A percentile compares a stretch with the other conserved stretches of the same genome.
phyloP scores from a whole-genome alignment of 2,113 vertebrate genomes.

The Cavia aperea region DNA sequence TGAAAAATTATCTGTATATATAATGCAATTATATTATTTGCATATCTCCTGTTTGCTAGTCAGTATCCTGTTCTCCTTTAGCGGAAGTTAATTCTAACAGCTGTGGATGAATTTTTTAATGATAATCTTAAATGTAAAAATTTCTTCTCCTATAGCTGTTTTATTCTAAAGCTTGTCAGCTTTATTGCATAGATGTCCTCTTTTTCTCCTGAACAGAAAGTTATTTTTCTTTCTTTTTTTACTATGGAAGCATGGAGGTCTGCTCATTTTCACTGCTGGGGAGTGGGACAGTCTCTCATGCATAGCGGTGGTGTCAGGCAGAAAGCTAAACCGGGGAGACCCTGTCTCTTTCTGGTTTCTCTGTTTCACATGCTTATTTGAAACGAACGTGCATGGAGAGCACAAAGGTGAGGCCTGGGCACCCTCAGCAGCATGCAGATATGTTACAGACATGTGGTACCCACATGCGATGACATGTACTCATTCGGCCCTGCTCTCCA shows the following conservation, averaged over 20 bases:
- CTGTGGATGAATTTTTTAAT: not conserved
- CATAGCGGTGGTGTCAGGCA: too few species aligned
- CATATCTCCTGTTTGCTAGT: not conserved
- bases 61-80: not conserved
- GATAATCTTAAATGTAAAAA: not conserved
- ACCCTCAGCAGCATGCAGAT: too few species aligned
- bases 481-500: not conserved
- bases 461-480: rapidly evolving
- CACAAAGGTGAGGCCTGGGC: not conserved
- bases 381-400: not conserved
- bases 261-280: not conserved
- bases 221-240: not conserved
- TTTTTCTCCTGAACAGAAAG: not conserved
- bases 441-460: too few species aligned
- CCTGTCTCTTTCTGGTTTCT: not conserved
- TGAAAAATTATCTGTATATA: not conserved
- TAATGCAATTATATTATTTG: not conserved
- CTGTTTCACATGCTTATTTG: rapidly evolving
- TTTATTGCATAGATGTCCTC: not conserved
- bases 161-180: not conserved
- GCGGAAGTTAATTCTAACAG: not conserved
- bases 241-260: not conserved
- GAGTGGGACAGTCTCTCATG: too few species aligned
- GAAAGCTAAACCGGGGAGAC: not conserved
- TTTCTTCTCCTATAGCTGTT: not conserved